Base-by-base conservation (phyloP, 2,888 invertebrate genomes). In the Margaritifera margaritifera region DNA sequence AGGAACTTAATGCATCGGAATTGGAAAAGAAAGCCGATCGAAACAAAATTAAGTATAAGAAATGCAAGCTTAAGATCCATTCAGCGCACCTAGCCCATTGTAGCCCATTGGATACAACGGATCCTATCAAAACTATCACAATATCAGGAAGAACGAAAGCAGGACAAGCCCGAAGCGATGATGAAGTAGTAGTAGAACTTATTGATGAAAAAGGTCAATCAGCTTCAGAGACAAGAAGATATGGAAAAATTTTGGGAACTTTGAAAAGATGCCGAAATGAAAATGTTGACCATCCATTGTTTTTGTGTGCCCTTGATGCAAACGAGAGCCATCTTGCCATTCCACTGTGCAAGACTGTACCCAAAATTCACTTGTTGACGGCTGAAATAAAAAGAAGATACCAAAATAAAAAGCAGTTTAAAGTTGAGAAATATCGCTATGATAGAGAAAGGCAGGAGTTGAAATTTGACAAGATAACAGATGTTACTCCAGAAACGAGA, bases 111-210 rank as follows among this genome's bases (percentile, higher is more conserved):
- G 66, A 75, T 24, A 24, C 69, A 22, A 68, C 52, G 19, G 68
- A 66, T 11, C 50, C 52, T 15, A 57, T 72, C 2, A 63, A 54
- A 27, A 24, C 53, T 15, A 79, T 80, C 25, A 75, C 77, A 66
- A 79, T 80, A 50, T 74, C 72, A 25, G 80, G 80, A 18, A 51
- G 80, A 50, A 67, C 75, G 24, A 79, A 79, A 66, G 74, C 76
- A 60, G 80, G 80, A 52, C 74, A 78, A 56, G 71, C 69, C 15
- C 79, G 75, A 61, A 76, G 64, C 55, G 77, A 75, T 51, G 81
- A 81, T 62, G 74, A 74, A 66, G 81, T 80, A 25, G 71, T 80
- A 5, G 81, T 81, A 5, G 71, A 80, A 71, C 62, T 81, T 20
- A 56, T 77, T 4, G 71, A 68, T 27, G 51, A 42, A 42, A 42